Conservation (phyloP, 1,140 invertebrate genomes). For the Mycetomoellerius zeteki region DNA sequence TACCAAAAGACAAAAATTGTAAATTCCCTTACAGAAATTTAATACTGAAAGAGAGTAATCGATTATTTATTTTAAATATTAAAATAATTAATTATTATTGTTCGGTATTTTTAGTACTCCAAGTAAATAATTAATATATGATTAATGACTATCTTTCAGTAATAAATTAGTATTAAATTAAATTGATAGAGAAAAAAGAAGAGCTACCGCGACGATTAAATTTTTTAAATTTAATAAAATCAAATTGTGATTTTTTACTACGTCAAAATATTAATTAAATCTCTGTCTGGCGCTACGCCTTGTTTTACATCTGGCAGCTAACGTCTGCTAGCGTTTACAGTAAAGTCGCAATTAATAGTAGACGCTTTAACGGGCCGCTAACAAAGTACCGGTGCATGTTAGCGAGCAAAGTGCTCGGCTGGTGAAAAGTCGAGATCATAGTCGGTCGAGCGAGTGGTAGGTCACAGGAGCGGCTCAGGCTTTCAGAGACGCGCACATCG, state of each 20-base stretch:
- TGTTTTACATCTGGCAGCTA: neutral
- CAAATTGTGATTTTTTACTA: neutral
- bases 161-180: too few relatives aligned
- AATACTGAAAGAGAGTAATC: too few relatives aligned
- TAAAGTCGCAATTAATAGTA: constrained; percentile 62
- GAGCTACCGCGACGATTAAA: too few relatives aligned
- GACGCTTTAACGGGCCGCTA: constrained; percentile 36
- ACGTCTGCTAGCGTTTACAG: constrained; percentile 43
- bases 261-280: neutral
- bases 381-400: constrained; percentile 56
- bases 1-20: neutral
- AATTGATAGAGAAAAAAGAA: neutral
- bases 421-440: constrained; percentile 48
- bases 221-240: neutral
- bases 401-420: constrained; percentile 13
- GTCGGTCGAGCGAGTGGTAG: constrained; percentile 26
- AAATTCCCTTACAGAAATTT: neutral
- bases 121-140: too few relatives aligned
- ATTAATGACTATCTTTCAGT: too few relatives aligned
- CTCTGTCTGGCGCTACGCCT: neutral
- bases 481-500: neutral
- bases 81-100: too few relatives aligned
- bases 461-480: constrained; percentile 14
- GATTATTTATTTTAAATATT: too few relatives aligned
- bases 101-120: too few relatives aligned